phyloP scores from a whole-genome alignment of 2,888 invertebrate genomes.

The Horisme vitalbata region DNA sequence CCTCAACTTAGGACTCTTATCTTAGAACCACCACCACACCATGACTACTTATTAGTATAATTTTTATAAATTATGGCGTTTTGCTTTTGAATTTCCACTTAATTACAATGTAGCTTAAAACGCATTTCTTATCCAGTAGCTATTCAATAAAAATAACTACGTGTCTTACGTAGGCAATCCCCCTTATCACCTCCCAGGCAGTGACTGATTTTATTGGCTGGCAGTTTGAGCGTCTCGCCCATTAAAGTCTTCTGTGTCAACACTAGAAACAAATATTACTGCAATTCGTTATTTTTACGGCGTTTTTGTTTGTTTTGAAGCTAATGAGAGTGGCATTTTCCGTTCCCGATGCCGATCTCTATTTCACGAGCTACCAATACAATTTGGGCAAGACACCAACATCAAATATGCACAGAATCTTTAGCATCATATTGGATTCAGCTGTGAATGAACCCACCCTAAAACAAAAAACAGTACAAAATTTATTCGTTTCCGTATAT shows the following conservation, averaged over 20 bases:
- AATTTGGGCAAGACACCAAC: background rate
- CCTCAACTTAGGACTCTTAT: no score
- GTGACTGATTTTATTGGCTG: constrained; percentile 54
- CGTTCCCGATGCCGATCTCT: background rate
- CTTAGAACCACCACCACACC: no score
- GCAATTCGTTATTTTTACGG: constrained; percentile 1
- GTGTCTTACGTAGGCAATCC: background rate
- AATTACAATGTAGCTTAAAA: no score
- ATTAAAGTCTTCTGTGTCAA: constrained; percentile 34
- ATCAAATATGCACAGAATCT: constrained; percentile 19
- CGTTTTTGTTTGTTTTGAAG: constrained; percentile 9
- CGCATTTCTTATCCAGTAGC: no score
- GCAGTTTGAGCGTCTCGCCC: constrained; percentile 47
- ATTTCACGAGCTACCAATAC: background rate
- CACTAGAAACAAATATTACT: constrained; percentile 6
- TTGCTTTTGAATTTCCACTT: no score
- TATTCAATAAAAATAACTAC: no score
- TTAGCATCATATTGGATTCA: constrained; percentile 14
- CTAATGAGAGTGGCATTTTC: background rate
- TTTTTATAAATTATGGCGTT: no score
- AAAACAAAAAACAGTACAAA: constrained; percentile 5
- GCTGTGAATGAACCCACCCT: constrained; percentile 3
- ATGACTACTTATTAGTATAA: no score
- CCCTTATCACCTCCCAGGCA: constrained; percentile 1
- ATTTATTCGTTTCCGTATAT: constrained; percentile 15